These are phyloP conservation scores for Amphipyra berbera DNA, from an alignment of 2,888 invertebrate genomes.

Conservation along the genomic window DNA sequence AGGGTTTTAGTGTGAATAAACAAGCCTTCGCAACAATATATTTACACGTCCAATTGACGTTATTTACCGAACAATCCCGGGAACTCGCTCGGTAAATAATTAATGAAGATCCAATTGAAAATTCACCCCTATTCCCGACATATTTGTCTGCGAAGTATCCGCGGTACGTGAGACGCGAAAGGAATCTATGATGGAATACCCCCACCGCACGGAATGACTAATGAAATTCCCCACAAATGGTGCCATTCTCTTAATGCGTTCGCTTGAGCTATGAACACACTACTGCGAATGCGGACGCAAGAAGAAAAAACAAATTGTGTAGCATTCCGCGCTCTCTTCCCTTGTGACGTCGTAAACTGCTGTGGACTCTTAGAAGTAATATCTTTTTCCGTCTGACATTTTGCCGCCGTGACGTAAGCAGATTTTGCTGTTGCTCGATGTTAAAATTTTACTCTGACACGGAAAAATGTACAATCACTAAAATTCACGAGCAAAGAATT, in stretches of 20 bases:
- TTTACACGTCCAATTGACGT: slow-evolving; percentile 59
- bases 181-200: slow-evolving; percentile 75
- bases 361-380: slow-evolving; percentile 55
- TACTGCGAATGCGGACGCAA: slow-evolving; percentile 49
- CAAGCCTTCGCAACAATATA: slow-evolving; percentile 47
- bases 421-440: slow-evolving; percentile 45
- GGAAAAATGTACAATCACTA: slow-evolving; percentile 45
- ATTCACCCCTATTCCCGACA: slow-evolving; percentile 69
- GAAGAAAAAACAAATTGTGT: slow-evolving; percentile 61
- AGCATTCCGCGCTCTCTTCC: slow-evolving; percentile 45
- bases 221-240: slow-evolving; percentile 79
- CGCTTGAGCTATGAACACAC: slow-evolving; percentile 65
- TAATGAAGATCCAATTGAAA: slow-evolving; percentile 71
- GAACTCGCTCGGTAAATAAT: slow-evolving; percentile 65
- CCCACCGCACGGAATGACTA: slow-evolving; percentile 74
- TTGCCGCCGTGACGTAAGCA: slow-evolving; percentile 60
- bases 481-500: slow-evolving; percentile 44
- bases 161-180: slow-evolving; percentile 67
- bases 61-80: slow-evolving; percentile 60
- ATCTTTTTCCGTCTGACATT: slow-evolving; percentile 50
- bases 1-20: slow-evolving; percentile 53
- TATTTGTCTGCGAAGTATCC: slow-evolving; percentile 72
- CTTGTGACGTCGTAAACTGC: slow-evolving; percentile 46
- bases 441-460: slow-evolving; percentile 49
- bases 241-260: slow-evolving; percentile 73